phyloP scores from a whole-genome alignment of 1,140 invertebrate genomes.

The Tenebrio molitor region DNA sequence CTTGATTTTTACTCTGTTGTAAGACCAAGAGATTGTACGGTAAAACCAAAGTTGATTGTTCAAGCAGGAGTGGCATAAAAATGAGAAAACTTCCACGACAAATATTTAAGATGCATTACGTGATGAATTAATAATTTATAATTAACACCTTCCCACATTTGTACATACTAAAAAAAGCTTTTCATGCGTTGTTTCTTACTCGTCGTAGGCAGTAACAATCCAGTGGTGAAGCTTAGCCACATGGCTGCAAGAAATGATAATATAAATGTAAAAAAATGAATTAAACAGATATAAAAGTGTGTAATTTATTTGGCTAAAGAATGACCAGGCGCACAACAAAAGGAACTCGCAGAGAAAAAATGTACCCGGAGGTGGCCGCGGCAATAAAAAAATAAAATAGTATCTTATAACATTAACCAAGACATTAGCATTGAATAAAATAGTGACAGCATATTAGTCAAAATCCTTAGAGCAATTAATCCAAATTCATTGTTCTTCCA shows the following conservation, averaged over 20 bases:
- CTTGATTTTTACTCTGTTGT: no score
- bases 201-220: no score
- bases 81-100: neutral
- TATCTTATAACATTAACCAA: neutral
- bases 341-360: neutral
- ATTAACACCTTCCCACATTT: no score
- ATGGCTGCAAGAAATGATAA: no score
- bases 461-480: conserved; percentile 17
- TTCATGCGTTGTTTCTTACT: no score
- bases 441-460: conserved; percentile 29
- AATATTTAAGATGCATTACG: no score
- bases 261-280: neutral
- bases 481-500: conserved; percentile 2
- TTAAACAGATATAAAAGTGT: neutral
- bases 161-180: no score
- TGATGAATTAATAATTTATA: no score
- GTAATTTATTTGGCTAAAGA: neutral
- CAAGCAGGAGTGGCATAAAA: no score
- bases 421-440: conserved; percentile 39
- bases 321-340: neutral
- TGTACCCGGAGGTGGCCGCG: neutral
- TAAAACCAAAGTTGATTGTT: no score
- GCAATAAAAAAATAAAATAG: neutral
- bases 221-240: no score
- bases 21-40: no score